Conservation (phyloP, 2,797 vertebrate genomes). For the Galago senegalensis region DNA sequence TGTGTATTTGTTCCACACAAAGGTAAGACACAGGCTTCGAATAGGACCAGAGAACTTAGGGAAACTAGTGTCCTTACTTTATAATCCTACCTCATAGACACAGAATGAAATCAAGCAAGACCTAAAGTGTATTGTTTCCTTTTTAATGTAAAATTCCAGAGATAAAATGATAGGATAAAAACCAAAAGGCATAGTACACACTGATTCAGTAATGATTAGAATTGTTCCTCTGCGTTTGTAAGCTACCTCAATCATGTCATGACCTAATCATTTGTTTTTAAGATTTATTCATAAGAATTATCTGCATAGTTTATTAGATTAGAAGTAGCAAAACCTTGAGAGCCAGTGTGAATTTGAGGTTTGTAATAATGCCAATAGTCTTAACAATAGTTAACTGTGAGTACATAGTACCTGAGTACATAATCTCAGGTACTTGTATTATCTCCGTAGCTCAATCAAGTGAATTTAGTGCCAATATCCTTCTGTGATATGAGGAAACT, state of each 20-base stretch:
- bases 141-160: neutral
- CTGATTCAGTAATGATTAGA: neutral
- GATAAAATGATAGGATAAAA: conserved; percentile 27
- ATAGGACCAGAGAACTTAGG: neutral
- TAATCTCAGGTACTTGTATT: conserved; percentile 32
- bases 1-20: conserved; percentile 9
- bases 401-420: neutral
- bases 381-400: conserved; percentile 39
- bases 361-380: conserved; percentile 26
- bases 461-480: neutral
- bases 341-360: conserved; percentile 19
- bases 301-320: neutral
- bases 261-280: conserved; percentile 35
- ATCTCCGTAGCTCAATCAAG: conserved; percentile 35
- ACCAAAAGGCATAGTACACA: neutral
- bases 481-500: conserved; percentile 63
- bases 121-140: neutral
- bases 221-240: conserved; percentile 5
- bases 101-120: conserved; percentile 42
- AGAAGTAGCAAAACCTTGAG: conserved; percentile 12
- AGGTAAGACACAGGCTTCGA: neutral
- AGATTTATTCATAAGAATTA: neutral
- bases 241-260: neutral
- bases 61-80: neutral
- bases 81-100: neutral